Evolutionary conservation across 2,888 invertebrate genomes (phyloP), one percentile per base, ranked within the genome.

Genomic region (Ennomos erosarius): DNA sequence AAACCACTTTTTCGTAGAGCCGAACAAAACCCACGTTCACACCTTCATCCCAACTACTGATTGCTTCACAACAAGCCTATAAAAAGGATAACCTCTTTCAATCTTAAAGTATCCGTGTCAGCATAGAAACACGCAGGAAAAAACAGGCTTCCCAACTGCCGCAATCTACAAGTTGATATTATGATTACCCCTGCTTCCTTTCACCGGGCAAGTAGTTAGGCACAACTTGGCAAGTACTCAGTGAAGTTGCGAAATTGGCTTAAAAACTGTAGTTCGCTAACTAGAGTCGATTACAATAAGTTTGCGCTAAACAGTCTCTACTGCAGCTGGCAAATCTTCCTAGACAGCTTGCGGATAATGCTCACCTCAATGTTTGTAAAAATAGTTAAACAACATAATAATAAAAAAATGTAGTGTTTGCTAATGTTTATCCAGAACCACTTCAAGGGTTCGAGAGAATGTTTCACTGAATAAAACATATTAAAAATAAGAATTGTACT

Each of bases 241-340:
- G 35, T 11, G 13, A 46, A 59, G 34, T 47, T 55, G 16, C 36
- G 43, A 51, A 58, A 55, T 55, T 55, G 59, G 59, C 51, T 60
- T 47, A 60, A 60, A 55, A 59, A 60, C 51, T 60, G 55, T 51
- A 60, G 55, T 55, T 60, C 52, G 38, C 38, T 51, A 60, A 60
- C 47, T 59, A 39, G 59, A 43, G 42, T 50, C 59, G 59, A 52
- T 60, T 55, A 55, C 55, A 44, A 53, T 16, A 36, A 58, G 58
- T 58, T 53, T 53, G 49, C 49, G 39, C 42, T 40, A 54, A 51
- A 48, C 48, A 37, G 54, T 50, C 54, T 40, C 36, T 53, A 39
- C 26, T 10, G 38, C n/a, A 46, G 36, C 48, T 50, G 50, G 40
- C 54, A 55, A 43, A 39, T 39, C 35, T 35, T 40, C 34, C 36